Base-by-base conservation (phyloP, 2,113 vertebrate species). In the Pseudopodoces humilis region DNA sequence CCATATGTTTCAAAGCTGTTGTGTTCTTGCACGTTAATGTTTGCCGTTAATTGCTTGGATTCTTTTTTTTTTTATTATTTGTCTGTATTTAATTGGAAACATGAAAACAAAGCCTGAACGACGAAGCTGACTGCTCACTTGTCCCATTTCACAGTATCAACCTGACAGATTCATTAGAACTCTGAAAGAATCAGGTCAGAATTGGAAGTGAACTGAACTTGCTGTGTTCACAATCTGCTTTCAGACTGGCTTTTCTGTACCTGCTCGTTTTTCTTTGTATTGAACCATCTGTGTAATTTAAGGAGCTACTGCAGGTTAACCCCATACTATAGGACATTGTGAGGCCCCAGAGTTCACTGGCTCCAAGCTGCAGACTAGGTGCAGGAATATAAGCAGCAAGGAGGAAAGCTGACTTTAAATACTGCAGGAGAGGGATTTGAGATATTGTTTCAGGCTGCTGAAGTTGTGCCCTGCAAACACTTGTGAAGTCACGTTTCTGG, bases 1-100 rank as follows among this genome's bases (percentile, higher is more conserved):
- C 50, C 75, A 7, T 96, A 92, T 93, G 93, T 75, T 94, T 81
- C 75, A 93, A 94, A 95, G 92, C 92, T 95, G 85, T 90, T 62
- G 22, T 44, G 25, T 82, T 94, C 74, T 81, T 94, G 56, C 53
- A 49, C 71, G 63, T 78, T 88, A 85, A 75, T 78, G 58, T 78
- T 93, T 90, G 64, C 71, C 20, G n/a, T 94, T 94, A 93, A 87
- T 86, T 92, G 78, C 62, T 88, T 64, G 53, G 5, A 7, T 18
- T 35, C 15, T 56, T 74, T 10, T 43, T 21, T 21, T 11, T 43
- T 43, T 43, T 43, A 6, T 43, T 43, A 39, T 80, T 68, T 80
- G 35, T 23, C 23, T 59, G 17, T 37, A 91, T 95, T 88, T 83
- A 83, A 78, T 81, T 78, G 31, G 56, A 78, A 92, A 76, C 35